Evolutionary conservation across 2,797 vertebrate genomes (phyloP), one percentile per base, ranked within the genome.

Genomic region (Danio albolineatus): DNA sequence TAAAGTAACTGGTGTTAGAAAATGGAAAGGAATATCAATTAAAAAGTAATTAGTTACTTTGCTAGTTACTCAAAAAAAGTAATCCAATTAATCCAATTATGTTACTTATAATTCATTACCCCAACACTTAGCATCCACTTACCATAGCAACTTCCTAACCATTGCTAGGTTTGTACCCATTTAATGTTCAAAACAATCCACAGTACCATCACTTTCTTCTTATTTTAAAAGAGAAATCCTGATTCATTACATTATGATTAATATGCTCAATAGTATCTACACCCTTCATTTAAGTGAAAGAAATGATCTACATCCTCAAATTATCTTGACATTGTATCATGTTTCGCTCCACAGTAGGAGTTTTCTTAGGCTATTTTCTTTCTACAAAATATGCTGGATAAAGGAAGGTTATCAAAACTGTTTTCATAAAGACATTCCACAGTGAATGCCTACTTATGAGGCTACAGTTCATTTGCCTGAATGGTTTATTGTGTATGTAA

Each of bases 401-500:
- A 73, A 64, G 51, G 65, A 74, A 71, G 69, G 57, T 80, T 76
- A 79, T 80, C 21, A 71, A 84, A 76, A 53, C 67, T 64, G 65
- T 71, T 78, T 78, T 81, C 54, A 77, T 59, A 67, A 85, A 79
- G 73, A 78, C 78, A 76, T 78, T 80, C 79, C 82, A 73, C 46
- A 46, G 48, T 82, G 60, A 83, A 64, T 67, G 44, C 64, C 82
- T 81, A 66, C 36, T 56, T 44, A 39, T 21, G 38, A 65, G 65
- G 59, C 75, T 78, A n/a, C 54, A 43, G 41, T 64, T 65, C n/a
- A 69, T 77, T 44, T 57, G 28, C 46, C 39, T 46, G 28, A 77
- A 57, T 57, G 44, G 51, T 61, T 70, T 82, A 76, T 73, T 77
- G 21, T 76, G 43, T 41, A 44, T 51, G 28, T 39, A 76, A 64